phyloP scores from a whole-genome alignment of 2,888 invertebrate genomes.

The Drosophila ezoana region DNA sequence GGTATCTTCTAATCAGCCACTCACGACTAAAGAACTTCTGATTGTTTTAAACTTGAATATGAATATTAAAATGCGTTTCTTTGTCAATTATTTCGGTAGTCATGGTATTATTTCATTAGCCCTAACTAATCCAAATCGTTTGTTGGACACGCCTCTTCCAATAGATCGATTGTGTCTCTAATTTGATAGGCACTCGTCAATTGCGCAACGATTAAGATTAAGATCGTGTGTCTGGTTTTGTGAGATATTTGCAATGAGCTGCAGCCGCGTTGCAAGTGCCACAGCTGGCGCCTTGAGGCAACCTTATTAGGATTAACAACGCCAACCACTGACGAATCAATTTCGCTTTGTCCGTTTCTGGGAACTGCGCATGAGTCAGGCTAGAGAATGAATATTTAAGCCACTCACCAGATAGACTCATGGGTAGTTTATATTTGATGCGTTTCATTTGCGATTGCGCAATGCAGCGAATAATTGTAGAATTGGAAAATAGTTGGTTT shows the following conservation, averaged over 20 bases:
- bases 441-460: slow-evolving; percentile 42
- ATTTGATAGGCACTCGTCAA: slow-evolving; percentile 40
- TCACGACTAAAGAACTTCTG: background rate
- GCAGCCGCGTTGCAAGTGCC: slow-evolving; percentile 43
- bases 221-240: slow-evolving; percentile 21
- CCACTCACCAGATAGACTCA: slow-evolving; percentile 8
- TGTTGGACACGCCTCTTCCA: slow-evolving; percentile 20
- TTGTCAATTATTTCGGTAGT: no score
- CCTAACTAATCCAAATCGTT: background rate
- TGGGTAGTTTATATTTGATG: slow-evolving; percentile 4
- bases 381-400: slow-evolving; percentile 1
- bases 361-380: slow-evolving; percentile 31
- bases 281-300: slow-evolving; percentile 53
- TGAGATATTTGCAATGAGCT: slow-evolving; percentile 20
- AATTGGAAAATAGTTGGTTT: slow-evolving; percentile 28
- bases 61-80: no score
- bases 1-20: no score
- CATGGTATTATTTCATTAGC: background rate
- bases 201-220: slow-evolving; percentile 47
- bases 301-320: slow-evolving; percentile 56
- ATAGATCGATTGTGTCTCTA: slow-evolving; percentile 23
- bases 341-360: slow-evolving; percentile 24
- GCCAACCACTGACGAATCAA: slow-evolving; percentile 19
- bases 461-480: slow-evolving; percentile 38
- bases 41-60: no score